Conservation (phyloP, 2,113 vertebrate species). For the Cynopterus brachyotis region DNA sequence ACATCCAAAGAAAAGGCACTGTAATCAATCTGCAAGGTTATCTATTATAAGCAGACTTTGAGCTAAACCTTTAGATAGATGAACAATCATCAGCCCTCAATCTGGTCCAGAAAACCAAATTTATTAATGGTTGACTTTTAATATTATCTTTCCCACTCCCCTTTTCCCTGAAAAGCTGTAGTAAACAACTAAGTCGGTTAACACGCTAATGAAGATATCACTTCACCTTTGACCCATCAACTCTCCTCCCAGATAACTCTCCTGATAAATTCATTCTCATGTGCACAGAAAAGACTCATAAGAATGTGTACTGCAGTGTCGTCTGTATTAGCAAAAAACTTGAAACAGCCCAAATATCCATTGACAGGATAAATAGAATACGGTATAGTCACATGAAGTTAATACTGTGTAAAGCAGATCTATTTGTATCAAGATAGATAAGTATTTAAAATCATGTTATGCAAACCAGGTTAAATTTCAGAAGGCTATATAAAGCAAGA, state of each 20-base stretch:
- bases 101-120: conserved; percentile 8
- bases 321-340: not conserved
- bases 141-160: not conserved
- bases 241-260: not conserved
- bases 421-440: not conserved
- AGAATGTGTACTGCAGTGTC: not conserved
- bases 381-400: not conserved
- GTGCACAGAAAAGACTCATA: not conserved
- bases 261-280: not conserved
- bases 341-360: not conserved
- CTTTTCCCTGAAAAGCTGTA: not conserved
- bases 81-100: not conserved
- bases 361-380: not conserved
- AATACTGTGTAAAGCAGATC: not conserved
- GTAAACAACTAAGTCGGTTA: not conserved
- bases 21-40: not conserved
- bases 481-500: not conserved
- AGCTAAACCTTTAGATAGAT: conserved; percentile 8
- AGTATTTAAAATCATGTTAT: not conserved
- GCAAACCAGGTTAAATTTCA: not conserved
- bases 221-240: not conserved
- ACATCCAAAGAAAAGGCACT: not conserved
- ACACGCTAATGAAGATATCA: not conserved
- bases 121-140: not conserved
- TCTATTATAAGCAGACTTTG: not conserved